Conservation (phyloP, 2,113 vertebrate species). For the Odontophorus gujanensis region DNA sequence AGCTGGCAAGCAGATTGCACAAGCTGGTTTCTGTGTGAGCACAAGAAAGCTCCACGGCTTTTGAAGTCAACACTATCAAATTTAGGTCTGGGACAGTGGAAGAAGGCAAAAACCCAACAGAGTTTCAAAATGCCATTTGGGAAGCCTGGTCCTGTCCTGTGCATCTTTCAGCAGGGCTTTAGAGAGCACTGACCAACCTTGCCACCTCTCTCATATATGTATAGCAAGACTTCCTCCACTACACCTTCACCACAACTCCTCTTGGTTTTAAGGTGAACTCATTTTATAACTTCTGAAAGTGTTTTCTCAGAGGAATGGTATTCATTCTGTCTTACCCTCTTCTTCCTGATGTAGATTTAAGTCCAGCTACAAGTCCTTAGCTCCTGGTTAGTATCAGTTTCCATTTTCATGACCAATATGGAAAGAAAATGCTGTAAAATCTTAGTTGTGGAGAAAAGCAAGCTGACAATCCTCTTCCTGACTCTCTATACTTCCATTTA, state of each 20-base stretch:
- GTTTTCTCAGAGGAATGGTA: neutral
- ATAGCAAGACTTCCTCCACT: neutral
- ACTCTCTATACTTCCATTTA: neutral
- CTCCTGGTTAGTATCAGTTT: neutral
- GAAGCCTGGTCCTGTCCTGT: neutral
- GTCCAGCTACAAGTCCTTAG: neutral
- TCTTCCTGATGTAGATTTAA: neutral
- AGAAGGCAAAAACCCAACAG: neutral
- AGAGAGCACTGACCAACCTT: neutral
- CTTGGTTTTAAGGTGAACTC: neutral
- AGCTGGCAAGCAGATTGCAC: neutral
- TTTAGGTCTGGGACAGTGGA: neutral
- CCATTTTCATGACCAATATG: neutral
- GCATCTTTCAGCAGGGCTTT: neutral
- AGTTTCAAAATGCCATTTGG: neutral
- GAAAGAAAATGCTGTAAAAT: neutral
- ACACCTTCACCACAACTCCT: fast-evolving
- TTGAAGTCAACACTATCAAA: neutral
- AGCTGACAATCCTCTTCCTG: neutral
- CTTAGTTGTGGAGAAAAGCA: neutral
- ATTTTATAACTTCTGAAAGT: neutral
- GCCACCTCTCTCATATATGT: fast-evolving
- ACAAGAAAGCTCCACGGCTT: neutral
- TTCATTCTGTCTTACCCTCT: neutral
- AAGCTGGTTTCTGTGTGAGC: neutral